These are phyloP conservation scores for Terebella lapidaria DNA, from an alignment of 2,888 invertebrate genomes.

Conservation along the genomic window DNA sequence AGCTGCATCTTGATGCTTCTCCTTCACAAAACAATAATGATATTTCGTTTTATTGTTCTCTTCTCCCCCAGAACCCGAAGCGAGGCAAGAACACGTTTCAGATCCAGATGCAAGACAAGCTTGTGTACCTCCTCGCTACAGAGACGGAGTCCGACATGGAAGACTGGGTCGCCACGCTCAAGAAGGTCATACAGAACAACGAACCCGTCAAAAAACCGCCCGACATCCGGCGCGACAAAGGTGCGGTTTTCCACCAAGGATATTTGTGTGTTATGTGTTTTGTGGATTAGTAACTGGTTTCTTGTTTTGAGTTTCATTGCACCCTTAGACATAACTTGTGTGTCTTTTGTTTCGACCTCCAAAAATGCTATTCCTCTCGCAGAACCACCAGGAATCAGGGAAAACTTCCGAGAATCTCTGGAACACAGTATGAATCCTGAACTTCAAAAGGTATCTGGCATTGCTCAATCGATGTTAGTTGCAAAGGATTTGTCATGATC, in stretches of 20 bases:
- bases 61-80: slow-evolving; percentile 69
- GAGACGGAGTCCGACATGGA: slow-evolving; percentile 77
- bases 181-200: slow-evolving; percentile 68
- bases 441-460: slow-evolving; percentile 62
- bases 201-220: slow-evolving; percentile 24
- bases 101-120: slow-evolving; percentile 77
- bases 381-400: neutral
- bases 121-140: slow-evolving; percentile 79
- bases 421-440: slow-evolving; percentile 92
- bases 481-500: no score
- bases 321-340: no score
- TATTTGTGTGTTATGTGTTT: no score
- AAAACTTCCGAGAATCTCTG: slow-evolving; percentile 18
- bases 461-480: no score
- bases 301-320: no score
- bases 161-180: slow-evolving; percentile 80
- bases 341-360: no score
- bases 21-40: no score
- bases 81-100: slow-evolving; percentile 83
- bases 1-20: no score
- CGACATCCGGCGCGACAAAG: slow-evolving; percentile 7
- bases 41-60: no score
- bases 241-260: neutral
- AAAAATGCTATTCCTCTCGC: no score
- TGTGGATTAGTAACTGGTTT: no score